Conservation (phyloP, 1,140 invertebrate species). For the Drosophila lowei region DNA sequence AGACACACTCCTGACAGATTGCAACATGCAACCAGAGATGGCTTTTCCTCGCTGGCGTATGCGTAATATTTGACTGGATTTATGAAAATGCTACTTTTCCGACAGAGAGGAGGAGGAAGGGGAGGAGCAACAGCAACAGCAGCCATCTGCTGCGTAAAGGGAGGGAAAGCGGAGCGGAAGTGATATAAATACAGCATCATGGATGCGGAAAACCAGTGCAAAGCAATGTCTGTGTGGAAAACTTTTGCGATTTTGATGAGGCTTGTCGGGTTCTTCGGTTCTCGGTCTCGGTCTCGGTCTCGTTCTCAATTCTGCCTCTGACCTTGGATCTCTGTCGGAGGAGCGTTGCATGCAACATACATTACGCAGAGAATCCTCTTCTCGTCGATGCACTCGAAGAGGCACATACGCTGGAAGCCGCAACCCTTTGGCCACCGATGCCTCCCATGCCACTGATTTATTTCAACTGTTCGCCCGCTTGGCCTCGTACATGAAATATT, state of each 20-base stretch:
- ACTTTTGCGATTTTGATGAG: slow-evolving; percentile 43
- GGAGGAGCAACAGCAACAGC: not conserved
- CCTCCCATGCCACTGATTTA: slow-evolving; percentile 41
- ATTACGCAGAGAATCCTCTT: slow-evolving; percentile 24
- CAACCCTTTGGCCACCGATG: not conserved
- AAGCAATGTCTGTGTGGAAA: slow-evolving; percentile 33
- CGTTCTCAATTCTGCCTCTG: slow-evolving; percentile 20
- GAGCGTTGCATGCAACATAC: slow-evolving; percentile 36
- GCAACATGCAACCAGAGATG: slow-evolving; percentile 21
- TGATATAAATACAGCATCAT: slow-evolving; percentile 37
- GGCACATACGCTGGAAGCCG: slow-evolving; percentile 22
- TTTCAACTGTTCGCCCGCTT: slow-evolving; percentile 52
- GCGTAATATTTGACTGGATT: slow-evolving; percentile 67
- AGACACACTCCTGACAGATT: slow-evolving; percentile 25
- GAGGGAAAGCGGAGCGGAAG: slow-evolving; percentile 11
- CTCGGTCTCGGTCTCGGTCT: no score
- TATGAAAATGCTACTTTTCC: slow-evolving; percentile 57
- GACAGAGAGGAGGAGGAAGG: not conserved
- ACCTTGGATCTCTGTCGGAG: slow-evolving; percentile 28
- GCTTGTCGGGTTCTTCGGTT: slow-evolving; percentile 2
- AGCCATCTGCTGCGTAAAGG: no score
- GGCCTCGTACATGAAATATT: slow-evolving; percentile 61
- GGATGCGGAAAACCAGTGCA: no score
- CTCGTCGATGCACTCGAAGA: not conserved
- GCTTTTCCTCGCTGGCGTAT: slow-evolving; percentile 42